A percentile compares a stretch with the other conserved stretches of the same genome.
Evolutionary conservation across 2,888 invertebrate species (phyloP).

Genomic region (Eudasyphora cyanicolor): DNA sequence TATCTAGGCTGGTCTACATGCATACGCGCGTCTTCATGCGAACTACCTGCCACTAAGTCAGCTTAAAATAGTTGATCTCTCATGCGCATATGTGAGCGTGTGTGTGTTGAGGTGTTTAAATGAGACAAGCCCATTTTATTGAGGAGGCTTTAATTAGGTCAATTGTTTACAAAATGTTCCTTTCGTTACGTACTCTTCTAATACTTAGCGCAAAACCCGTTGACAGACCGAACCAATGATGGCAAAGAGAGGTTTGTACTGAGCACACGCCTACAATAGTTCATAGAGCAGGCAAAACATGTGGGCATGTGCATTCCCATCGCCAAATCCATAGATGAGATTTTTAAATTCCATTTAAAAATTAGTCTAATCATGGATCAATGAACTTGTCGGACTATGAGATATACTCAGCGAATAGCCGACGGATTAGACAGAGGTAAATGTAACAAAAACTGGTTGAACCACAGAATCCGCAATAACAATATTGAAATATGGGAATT

Average conservation of each 20-base stretch:
- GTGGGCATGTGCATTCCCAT: slow-evolving; percentile 37
- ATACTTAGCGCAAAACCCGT: slow-evolving; percentile 68
- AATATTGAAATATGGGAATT: not conserved
- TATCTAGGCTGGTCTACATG: not conserved
- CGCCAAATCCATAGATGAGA: slow-evolving; percentile 31
- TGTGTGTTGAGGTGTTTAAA: slow-evolving; percentile 9
- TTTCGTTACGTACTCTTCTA: slow-evolving; percentile 72
- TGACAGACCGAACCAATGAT: not conserved
- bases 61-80: slow-evolving; percentile 14
- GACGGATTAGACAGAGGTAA: slow-evolving; percentile 64
- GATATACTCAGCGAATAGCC: not conserved
- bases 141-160: slow-evolving; percentile 75
- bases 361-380: slow-evolving; percentile 71
- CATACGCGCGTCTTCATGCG: not conserved
- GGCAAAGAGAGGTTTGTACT: slow-evolving; percentile 32
- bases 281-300: slow-evolving; percentile 52
- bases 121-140: slow-evolving; percentile 67
- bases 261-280: slow-evolving; percentile 61
- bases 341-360: slow-evolving; percentile 74
- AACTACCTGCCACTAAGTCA: slow-evolving; percentile 1
- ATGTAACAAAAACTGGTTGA: slow-evolving; percentile 65
- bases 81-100: not conserved
- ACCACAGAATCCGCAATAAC: slow-evolving; percentile 69
- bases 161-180: slow-evolving; percentile 78
- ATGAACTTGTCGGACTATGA: slow-evolving; percentile 32